These are phyloP conservation scores for Ardeotis arabs DNA, from an alignment of 2,113 vertebrate species.

Conservation along the genomic window DNA sequence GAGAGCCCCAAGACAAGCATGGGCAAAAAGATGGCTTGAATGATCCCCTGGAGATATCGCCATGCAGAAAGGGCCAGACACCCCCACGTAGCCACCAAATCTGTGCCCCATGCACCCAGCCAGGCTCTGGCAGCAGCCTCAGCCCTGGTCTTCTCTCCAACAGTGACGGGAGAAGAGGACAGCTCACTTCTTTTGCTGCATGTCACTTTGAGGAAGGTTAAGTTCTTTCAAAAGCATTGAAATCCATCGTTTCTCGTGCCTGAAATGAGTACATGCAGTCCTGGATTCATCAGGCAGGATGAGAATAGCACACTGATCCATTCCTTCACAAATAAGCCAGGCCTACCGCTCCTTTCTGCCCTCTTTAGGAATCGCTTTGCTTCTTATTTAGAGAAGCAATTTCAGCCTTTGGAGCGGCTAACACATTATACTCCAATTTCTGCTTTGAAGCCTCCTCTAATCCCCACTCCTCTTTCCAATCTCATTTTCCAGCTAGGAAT, in stretches of 20 bases:
- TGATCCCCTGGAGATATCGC: fast-evolving
- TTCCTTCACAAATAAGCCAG: not conserved
- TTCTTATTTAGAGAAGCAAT: not conserved
- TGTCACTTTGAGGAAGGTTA: not conserved
- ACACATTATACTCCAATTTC: slow-evolving; percentile 24
- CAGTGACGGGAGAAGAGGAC: not conserved
- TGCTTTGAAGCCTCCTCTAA: slow-evolving; percentile 21
- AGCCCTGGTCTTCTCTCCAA: fast-evolving
- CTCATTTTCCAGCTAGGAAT: slow-evolving; percentile 48
- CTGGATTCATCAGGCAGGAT: not conserved
- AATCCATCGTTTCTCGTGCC: not conserved
- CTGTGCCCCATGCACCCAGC: not conserved
- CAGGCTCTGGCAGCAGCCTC: not conserved
- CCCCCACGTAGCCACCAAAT: not conserved
- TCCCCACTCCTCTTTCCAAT: slow-evolving; percentile 13
- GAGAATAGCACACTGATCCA: not conserved
- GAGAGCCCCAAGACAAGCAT: not conserved
- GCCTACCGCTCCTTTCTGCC: not conserved
- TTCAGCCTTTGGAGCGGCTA: not conserved
- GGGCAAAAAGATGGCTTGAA: not conserved
- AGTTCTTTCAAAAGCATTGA: not conserved
- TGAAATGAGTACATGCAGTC: not conserved
- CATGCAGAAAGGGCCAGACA: not conserved
- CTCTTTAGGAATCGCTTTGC: not conserved
- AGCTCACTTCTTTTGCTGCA: not conserved